Base-by-base conservation (phyloP, 2,888 invertebrate species). In the Branchellion lobata region DNA sequence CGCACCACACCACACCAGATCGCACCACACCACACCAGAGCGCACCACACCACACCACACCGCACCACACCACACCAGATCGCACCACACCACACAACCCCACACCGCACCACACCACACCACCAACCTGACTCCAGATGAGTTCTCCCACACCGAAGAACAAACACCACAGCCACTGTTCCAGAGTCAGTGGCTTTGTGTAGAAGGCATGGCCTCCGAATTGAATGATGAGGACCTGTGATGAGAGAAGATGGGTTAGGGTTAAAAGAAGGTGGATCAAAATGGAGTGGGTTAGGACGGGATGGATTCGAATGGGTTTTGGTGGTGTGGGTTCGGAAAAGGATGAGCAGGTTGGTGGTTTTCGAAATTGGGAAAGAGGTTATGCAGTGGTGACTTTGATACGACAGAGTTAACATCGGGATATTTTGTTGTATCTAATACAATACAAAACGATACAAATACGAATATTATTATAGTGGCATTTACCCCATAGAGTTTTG, bases 131-230 rank as follows among this genome's bases (percentile, higher is more conserved):
- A 84, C 97, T 97, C 97, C 98, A 99, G 82, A 98, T 90, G 83
- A 99, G 91, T 82, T 95, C 94, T 84, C 98, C 97, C 85, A 96
- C 90, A 82, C 99, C 99, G 89, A 99, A 95, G 90, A 97, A 94
- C 87, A 98, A 89, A 89, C 98, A 99, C 95, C 97, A 98, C 88
- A 96, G 90, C 98, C 98, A 99, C 90, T 99, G 98, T 87, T 97
- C 96, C 86, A 95, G 88, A 84, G 93, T 91, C 84, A 99, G 91
- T 73, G 93, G 93, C 87, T 92, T 92, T 84, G 98, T 98, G 85
- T 94, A 94, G 91, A 99, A 98, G 87, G 96, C 97, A 91, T 93
- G 92, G 89, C 95, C 95, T 88, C 98, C 98, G 89, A 93, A 95
- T 89, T 99, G 95, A 86, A 98, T 93, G 86, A 99, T 97, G 83